Evolutionary conservation across 2,113 vertebrate genomes (phyloP).

Genomic region (Pimephales promelas): DNA sequence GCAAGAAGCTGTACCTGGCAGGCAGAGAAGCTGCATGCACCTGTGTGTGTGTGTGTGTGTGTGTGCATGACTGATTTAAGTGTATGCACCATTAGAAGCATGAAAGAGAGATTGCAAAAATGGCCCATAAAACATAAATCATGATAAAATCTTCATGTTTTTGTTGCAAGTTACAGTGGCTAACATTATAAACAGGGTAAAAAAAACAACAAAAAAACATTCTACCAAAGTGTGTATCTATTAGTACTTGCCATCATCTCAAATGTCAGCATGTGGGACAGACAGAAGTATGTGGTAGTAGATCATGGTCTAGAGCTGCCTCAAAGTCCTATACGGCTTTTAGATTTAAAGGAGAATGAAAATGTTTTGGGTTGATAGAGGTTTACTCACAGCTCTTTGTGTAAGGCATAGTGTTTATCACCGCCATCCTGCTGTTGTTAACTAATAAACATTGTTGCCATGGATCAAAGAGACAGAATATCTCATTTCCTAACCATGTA

Average conservation of each 20-base stretch:
- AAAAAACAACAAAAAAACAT: not conserved
- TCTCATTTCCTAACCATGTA: constrained; percentile 13
- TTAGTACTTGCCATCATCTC: constrained; percentile 37
- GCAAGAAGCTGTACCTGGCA: not conserved
- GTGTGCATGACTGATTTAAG: constrained; percentile 22
- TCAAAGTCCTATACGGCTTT: not conserved
- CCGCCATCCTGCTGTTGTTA: constrained; percentile 5
- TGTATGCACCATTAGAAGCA: not conserved
- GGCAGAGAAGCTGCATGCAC: constrained; percentile 24
- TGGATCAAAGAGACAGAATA: not conserved
- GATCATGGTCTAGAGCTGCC: not conserved
- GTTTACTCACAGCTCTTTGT: not conserved
- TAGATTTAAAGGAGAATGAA: not conserved
- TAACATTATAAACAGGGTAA: not conserved
- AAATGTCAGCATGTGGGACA: constrained; percentile 55
- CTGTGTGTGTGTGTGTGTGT: constrained; percentile 36
- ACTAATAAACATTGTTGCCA: constrained; percentile 14
- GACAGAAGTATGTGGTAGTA: not conserved
- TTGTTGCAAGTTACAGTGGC: not conserved
- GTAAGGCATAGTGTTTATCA: not conserved
- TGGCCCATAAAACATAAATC: not conserved
- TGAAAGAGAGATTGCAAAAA: not conserved
- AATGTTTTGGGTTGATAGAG: not conserved
- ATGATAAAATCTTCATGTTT: not conserved
- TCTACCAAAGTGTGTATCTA: not conserved